Evolutionary conservation across 2,113 vertebrate species (phyloP), one percentile per base, ranked within the genome.

Genomic region (Lipotes vexillifer): DNA sequence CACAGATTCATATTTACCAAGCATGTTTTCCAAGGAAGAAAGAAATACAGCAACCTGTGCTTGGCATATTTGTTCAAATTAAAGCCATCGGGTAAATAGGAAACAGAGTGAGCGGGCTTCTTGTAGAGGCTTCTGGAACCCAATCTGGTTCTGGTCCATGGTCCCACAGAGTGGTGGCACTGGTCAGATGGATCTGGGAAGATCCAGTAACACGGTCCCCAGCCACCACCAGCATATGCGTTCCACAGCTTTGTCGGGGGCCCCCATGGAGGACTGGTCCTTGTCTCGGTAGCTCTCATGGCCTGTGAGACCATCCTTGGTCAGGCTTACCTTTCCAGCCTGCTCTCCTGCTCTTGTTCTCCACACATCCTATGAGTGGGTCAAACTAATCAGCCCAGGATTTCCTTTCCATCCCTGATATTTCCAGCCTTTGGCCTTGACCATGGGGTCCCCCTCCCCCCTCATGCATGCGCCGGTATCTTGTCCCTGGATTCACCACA

Each of bases 241-340:
- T 1, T 6, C 61, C 68, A 25, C 23, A 0, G 59, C 18, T 2
- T 1, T 8, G 18, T 1, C 1, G 0, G 29, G 81, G 17, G 14
- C 9, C 23, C 38, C 6, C 0, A 20, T 3, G 75, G 31, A 33
- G 49, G 0, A 14, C 3, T 0, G 0, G 9, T 5, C 27, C 66
- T 31, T 44, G 38, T 4, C 31, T 8, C 1, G 0, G 7, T 4
- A 31, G 66, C 31, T 36, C 0, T 2, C 6, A 0, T 0, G 0
- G 65, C 25, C 25, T 27, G 3, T 0, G 38, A 20, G 5, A 21
- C 46, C 49, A 1, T 2, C 29, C 0, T 0, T 1, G 4, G 18
- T 17, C 55, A 46, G 10, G 3, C 57, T 11, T 6, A 7, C 57
- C 11, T 31, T 17, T 3, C 52, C 86, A 3, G 4, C 33, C 17